Conservation (phyloP, 1,140 invertebrate genomes). For the Calephelis virginiensis region DNA sequence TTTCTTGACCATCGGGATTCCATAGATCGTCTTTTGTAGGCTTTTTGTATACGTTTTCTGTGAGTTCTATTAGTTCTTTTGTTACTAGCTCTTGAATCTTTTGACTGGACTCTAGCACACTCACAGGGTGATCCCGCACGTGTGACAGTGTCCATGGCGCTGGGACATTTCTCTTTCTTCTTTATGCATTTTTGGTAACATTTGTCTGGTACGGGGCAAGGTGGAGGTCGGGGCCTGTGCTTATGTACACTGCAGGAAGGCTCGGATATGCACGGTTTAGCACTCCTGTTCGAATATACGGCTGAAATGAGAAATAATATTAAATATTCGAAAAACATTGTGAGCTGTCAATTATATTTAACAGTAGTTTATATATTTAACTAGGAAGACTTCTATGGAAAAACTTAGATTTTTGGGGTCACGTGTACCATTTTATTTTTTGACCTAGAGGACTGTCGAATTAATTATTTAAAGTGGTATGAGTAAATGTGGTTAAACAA, state of each 20-base stretch:
- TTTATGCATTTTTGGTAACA: conserved; percentile 56
- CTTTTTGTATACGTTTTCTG: conserved; percentile 53
- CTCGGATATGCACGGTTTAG: conserved; percentile 62
- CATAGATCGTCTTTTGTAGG: conserved; percentile 45
- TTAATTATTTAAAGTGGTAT: too few species aligned
- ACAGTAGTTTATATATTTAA: too few species aligned
- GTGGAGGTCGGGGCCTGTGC: conserved; percentile 56
- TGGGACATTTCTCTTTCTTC: conserved; percentile 53
- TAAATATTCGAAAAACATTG: background rate
- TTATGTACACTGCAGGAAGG: conserved; percentile 60
- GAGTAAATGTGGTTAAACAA: too few species aligned
- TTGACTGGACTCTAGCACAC: conserved; percentile 49
- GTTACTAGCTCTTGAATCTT: conserved; percentile 41
- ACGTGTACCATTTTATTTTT: too few species aligned
- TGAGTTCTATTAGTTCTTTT: conserved; percentile 44
- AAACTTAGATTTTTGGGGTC: too few species aligned
- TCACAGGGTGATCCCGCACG: conserved; percentile 47
- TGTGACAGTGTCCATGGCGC: conserved; percentile 52
- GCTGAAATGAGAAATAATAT: conserved; percentile 44
- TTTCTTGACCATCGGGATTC: conserved; percentile 51
- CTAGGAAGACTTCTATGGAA: too few species aligned
- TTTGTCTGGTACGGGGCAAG: conserved; percentile 54
- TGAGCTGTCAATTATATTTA: background rate
- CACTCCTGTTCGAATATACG: conserved; percentile 45
- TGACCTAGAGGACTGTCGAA: too few species aligned